Percentiles rank a stretch among this genome's conserved stretches.
phyloP scores from a whole-genome alignment of 1,140 invertebrate genomes.

The Apis cerana region DNA sequence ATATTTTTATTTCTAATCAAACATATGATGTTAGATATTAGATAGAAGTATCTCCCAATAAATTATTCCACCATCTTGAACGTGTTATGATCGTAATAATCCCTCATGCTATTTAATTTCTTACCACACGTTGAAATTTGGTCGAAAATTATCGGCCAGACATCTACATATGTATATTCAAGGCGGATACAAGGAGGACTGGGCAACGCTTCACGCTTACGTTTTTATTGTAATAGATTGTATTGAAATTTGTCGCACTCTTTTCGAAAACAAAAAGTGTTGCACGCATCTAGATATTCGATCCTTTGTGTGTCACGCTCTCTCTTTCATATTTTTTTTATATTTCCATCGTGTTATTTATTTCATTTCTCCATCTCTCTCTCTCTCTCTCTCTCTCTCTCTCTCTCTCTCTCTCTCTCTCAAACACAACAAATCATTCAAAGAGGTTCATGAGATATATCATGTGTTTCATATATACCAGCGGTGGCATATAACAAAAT shows the following conservation, averaged over 20 bases:
- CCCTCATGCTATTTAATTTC: not conserved
- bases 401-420: not conserved
- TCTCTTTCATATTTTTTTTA: not conserved
- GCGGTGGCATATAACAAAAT: slow-evolving; percentile 63
- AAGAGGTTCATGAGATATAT: slow-evolving; percentile 39
- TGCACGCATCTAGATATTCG: not conserved
- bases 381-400: not conserved
- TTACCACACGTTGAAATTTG: not conserved
- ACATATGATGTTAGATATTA: too few species aligned
- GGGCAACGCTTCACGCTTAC: slow-evolving; percentile 55
- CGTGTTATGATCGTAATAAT: too few species aligned
- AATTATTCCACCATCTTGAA: too few species aligned
- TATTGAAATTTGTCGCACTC: slow-evolving; percentile 56
- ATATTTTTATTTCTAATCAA: too few species aligned
- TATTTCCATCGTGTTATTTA: not conserved
- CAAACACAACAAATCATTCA: slow-evolving; percentile 39
- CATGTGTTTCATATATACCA: slow-evolving; percentile 31
- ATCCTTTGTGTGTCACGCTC: not conserved
- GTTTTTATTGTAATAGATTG: slow-evolving; percentile 66
- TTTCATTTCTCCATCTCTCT: not conserved
- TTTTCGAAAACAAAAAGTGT: slow-evolving; percentile 56
- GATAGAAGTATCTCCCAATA: too few species aligned
- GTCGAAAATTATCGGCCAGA: not conserved
- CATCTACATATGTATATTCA: not conserved
- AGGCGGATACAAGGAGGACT: slow-evolving; percentile 41